A percentile compares a stretch with the other conserved stretches of the same genome.
Evolutionary conservation across 2,797 vertebrate genomes (phyloP).

Genomic region (Phrynocephalus guinanensis): DNA sequence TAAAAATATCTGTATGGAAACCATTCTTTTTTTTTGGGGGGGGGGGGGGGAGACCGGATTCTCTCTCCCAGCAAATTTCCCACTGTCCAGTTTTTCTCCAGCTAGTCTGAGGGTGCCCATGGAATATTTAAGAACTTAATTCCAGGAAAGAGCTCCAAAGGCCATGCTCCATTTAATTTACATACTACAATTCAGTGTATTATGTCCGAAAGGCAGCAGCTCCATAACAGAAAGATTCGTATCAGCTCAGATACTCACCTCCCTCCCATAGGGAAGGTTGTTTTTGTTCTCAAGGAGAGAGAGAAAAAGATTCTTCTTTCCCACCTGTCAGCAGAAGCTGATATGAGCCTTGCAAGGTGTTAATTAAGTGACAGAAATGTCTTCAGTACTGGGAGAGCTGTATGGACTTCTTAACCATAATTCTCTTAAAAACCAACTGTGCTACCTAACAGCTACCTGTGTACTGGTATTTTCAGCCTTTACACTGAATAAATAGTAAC

Average conservation of each 20-base stretch:
- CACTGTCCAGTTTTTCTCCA: background rate
- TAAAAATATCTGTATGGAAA: background rate
- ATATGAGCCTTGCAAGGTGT: slow-evolving; percentile 10
- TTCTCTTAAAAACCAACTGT: slow-evolving; percentile 8
- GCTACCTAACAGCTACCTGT: background rate
- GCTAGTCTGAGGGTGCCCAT: background rate
- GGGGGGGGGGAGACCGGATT: background rate
- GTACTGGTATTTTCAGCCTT: background rate
- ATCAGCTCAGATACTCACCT: background rate
- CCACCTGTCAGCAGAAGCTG: slow-evolving; percentile 4
- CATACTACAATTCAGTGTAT: background rate
- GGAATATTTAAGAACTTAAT: background rate
- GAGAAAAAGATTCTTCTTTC: background rate
- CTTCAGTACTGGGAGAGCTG: background rate
- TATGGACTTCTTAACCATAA: background rate
- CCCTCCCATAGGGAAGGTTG: background rate
- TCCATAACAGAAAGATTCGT: background rate
- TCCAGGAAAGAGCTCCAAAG: background rate
- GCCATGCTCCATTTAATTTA: background rate
- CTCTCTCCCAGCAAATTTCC: no score
- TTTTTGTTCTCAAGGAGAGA: background rate
- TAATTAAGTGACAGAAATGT: background rate
- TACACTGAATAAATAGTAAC: background rate
- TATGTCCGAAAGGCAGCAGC: background rate
- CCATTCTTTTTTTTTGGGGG: no score